A percentile compares a stretch with the other conserved stretches of the same genome.
phyloP scores from a whole-genome alignment of 2,888 invertebrate species.

The Biston betularia region DNA sequence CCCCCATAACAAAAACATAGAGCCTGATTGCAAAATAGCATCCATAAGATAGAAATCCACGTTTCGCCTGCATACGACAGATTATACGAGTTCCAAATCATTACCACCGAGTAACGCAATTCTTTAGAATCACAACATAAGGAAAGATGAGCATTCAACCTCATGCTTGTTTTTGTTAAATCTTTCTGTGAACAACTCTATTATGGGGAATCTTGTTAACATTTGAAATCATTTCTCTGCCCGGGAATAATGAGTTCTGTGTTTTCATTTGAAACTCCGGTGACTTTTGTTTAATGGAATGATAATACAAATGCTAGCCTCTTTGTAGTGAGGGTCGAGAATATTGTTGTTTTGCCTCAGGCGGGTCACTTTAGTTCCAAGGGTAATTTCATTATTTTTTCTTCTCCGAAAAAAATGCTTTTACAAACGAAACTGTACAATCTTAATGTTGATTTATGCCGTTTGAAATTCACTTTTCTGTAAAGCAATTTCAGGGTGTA shows the following conservation, averaged over 20 bases:
- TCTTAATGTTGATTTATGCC: constrained; percentile 71
- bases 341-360: constrained; percentile 81
- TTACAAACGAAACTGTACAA: constrained; percentile 70
- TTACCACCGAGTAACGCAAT: constrained; percentile 60
- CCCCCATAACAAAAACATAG: constrained; percentile 29
- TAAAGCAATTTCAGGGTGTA: constrained; percentile 58
- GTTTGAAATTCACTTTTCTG: constrained; percentile 66
- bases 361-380: constrained; percentile 82
- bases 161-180: constrained; percentile 83
- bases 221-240: constrained; percentile 84
- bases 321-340: constrained; percentile 80
- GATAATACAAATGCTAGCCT: constrained; percentile 83
- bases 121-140: constrained; percentile 65
- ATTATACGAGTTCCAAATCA: constrained; percentile 27
- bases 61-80: constrained; percentile 14
- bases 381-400: constrained; percentile 79
- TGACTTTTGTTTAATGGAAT: constrained; percentile 87
- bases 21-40: constrained; percentile 35
- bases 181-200: constrained; percentile 82
- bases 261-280: constrained; percentile 84
- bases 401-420: constrained; percentile 68
- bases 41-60: constrained; percentile 23
- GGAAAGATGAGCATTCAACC: constrained; percentile 53
- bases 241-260: constrained; percentile 83
- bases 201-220: constrained; percentile 85